phyloP scores from a whole-genome alignment of 2,113 vertebrate genomes.

The Mirza zaza region DNA sequence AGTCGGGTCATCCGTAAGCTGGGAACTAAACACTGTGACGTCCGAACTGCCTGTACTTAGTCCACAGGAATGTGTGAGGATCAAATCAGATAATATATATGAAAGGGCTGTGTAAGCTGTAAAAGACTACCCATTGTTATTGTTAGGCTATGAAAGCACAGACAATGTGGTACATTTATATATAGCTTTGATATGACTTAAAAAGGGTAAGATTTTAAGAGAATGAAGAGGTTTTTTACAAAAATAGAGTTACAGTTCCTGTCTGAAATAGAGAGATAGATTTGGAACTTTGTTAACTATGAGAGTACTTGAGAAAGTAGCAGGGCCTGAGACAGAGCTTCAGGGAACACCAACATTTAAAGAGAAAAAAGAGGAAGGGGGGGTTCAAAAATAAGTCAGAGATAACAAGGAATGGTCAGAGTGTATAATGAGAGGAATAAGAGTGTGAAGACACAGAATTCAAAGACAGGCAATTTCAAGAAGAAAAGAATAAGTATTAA shows the following conservation, averaged over 20 bases:
- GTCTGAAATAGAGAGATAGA: not conserved
- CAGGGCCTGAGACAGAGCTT: not conserved
- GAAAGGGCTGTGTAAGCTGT: conserved; percentile 17
- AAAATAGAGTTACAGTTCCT: not conserved
- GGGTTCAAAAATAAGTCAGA: not conserved
- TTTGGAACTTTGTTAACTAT: not conserved
- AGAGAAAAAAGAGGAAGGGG: not conserved
- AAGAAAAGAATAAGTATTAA: conserved; percentile 37
- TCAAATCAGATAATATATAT: conserved; percentile 9
- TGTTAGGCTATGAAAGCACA: not conserved
- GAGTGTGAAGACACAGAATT: conserved; percentile 1
- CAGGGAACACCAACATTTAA: not conserved
- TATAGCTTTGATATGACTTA: not conserved
- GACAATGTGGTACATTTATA: not conserved
- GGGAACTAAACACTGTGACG: too few species aligned
- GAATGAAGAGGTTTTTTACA: conserved; percentile 11
- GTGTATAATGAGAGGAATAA: not conserved
- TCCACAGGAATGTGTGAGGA: not conserved
- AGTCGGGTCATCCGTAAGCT: too few species aligned
- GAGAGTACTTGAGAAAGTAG: not conserved
- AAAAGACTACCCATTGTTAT: not conserved
- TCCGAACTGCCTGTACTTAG: not conserved
- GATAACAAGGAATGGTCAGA: not conserved
- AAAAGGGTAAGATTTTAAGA: conserved; percentile 27
- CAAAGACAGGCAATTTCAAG: conserved; percentile 25